Percentiles rank a stretch among this genome's conserved stretches.
Conservation (phyloP, 2,888 invertebrate genomes). For the Dasypolia templi region DNA sequence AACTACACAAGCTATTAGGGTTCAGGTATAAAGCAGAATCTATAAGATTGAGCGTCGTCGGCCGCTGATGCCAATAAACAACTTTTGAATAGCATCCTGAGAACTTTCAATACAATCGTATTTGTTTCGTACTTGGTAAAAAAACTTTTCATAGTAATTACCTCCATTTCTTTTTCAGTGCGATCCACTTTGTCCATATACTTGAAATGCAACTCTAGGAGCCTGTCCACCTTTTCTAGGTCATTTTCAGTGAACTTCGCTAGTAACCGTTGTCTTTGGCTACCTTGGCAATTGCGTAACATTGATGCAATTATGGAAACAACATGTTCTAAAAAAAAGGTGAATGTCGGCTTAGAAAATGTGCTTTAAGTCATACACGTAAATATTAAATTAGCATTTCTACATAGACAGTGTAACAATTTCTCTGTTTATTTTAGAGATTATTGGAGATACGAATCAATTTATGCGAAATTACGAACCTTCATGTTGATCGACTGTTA, state of each 20-base stretch:
- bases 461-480: slow-evolving; percentile 76
- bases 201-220: slow-evolving; percentile 99
- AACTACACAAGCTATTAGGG: no score
- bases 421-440: neutral
- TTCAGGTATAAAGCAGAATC: no score
- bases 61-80: neutral
- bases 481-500: slow-evolving; percentile 97
- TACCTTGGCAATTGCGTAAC: slow-evolving; percentile 97
- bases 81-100: neutral
- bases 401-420: neutral
- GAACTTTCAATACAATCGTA: no score
- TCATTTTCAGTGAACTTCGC: slow-evolving; percentile 99
- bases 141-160: slow-evolving; percentile 54
- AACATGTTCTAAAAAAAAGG: slow-evolving; percentile 93
- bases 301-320: slow-evolving; percentile 98
- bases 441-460: neutral
- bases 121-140: neutral
- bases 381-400: neutral
- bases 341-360: neutral
- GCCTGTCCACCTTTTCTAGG: slow-evolving; percentile 98
- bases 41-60: neutral
- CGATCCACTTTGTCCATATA: slow-evolving; percentile 98
- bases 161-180: slow-evolving; percentile 94
- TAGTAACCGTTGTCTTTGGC: slow-evolving; percentile 96
- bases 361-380: no score